Evolutionary conservation across 2,888 invertebrate genomes (phyloP).

Genomic region (Cryptus armator): DNA sequence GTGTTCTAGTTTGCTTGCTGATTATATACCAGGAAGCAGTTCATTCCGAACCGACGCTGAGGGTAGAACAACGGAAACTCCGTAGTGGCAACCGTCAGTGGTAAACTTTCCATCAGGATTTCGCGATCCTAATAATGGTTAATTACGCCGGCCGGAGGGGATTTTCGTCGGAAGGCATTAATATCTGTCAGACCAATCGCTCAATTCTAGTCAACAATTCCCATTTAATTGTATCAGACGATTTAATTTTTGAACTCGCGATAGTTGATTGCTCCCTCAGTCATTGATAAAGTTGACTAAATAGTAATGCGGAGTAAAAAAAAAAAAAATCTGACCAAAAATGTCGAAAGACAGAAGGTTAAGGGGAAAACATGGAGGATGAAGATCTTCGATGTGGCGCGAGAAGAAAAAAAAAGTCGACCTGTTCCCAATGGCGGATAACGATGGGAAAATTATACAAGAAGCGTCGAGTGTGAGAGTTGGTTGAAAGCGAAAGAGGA

Average conservation of each 20-base stretch:
- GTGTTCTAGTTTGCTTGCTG: not conserved
- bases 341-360: not conserved
- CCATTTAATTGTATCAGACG: conserved; percentile 20
- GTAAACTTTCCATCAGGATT: conserved; percentile 22
- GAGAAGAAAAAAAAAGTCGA: conserved; percentile 20
- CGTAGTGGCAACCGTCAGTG: not conserved
- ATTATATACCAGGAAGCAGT: conserved; percentile 8
- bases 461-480: conserved; percentile 15
- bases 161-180: conserved; percentile 10
- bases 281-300: conserved; percentile 70
- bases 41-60: conserved; percentile 1
- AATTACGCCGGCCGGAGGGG: conserved; percentile 12
- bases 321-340: conserved; percentile 16
- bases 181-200: conserved; percentile 16
- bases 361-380: not conserved
- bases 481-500: conserved; percentile 14
- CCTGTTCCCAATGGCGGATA: conserved; percentile 40
- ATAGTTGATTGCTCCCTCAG: conserved; percentile 76
- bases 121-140: conserved; percentile 6
- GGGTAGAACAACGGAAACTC: conserved; percentile 10
- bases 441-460: conserved; percentile 61
- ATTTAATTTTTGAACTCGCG: conserved; percentile 68
- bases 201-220: not conserved
- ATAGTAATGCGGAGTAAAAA: conserved; percentile 73
- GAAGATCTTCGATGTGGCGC: conserved; percentile 27